Conservation (phyloP, 1,140 invertebrate species). For the Episyrphus balteatus region DNA sequence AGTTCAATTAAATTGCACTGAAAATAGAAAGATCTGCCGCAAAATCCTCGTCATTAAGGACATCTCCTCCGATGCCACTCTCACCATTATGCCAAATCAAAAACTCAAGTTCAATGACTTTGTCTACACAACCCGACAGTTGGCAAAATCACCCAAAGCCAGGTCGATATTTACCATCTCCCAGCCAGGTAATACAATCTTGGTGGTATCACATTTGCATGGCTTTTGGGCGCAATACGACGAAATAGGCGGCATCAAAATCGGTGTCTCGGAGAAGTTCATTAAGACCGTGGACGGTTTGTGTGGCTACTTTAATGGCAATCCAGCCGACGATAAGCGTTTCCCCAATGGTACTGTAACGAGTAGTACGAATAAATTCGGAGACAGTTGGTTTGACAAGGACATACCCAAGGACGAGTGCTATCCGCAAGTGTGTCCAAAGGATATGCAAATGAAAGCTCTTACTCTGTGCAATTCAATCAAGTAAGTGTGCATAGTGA, state of each 20-base stretch:
- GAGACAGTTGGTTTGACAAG: constrained; percentile 55
- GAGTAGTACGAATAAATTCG: constrained; percentile 56
- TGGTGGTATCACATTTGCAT: constrained; percentile 55
- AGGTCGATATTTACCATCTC: constrained; percentile 55
- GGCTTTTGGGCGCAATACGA: constrained; percentile 63
- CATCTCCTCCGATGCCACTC: constrained; percentile 17
- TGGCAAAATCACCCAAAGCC: constrained; percentile 46
- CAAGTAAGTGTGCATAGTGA: constrained; percentile 28
- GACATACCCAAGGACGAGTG: constrained; percentile 42
- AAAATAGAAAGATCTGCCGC: constrained; percentile 44
- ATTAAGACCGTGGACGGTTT: constrained; percentile 56
- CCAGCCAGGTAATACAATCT: constrained; percentile 52
- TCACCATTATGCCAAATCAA: constrained; percentile 43
- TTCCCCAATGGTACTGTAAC: constrained; percentile 53
- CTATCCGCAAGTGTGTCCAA: constrained; percentile 45
- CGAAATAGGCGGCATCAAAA: constrained; percentile 53
- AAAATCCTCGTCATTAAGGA: constrained; percentile 41
- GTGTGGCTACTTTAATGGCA: constrained; percentile 64
- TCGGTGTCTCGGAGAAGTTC: constrained; percentile 54
- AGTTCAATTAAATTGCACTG: constrained; percentile 28
- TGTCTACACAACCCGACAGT: constrained; percentile 52
- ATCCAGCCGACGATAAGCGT: constrained; percentile 52
- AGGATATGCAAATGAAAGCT: constrained; percentile 46
- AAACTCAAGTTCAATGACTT: constrained; percentile 54
- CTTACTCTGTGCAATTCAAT: constrained; percentile 49